A percentile compares a stretch with the other conserved stretches of the same genome.
Conservation (phyloP, 1,140 invertebrate species). For the Drosophila ohnishii region DNA sequence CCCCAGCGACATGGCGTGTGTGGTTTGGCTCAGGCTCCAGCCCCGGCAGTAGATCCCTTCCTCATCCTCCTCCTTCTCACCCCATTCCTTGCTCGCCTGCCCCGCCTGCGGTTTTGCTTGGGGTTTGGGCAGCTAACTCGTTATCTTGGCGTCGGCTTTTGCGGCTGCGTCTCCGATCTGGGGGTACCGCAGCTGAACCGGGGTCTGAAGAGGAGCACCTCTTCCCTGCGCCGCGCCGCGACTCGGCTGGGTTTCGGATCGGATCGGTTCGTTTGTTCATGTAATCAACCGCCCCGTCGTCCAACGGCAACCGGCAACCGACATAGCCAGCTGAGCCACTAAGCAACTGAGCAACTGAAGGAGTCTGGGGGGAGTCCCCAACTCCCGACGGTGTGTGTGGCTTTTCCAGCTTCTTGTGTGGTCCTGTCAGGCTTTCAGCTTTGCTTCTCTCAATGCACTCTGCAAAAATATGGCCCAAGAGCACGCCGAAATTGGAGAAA, state of each 20-base stretch:
- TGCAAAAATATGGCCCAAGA: neutral
- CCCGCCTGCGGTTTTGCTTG: constrained; percentile 26
- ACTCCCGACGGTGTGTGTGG: constrained; percentile 54
- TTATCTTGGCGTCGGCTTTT: constrained; percentile 80
- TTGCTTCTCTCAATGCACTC: constrained; percentile 44
- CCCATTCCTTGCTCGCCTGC: neutral
- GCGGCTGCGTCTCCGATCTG: constrained; percentile 63
- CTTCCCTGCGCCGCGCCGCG: neutral
- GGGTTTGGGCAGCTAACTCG: constrained; percentile 59
- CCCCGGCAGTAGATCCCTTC: constrained; percentile 30
- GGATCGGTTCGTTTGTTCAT: constrained; percentile 74
- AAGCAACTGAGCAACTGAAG: constrained; percentile 15
- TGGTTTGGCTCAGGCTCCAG: constrained; percentile 56
- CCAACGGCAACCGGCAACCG: constrained; percentile 31
- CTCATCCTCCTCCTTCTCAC: constrained; percentile 27
- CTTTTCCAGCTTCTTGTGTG: constrained; percentile 75
- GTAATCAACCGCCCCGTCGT: constrained; percentile 74
- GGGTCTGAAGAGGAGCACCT: constrained; percentile 15
- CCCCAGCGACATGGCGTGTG: constrained; percentile 64
- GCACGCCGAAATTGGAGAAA: rapidly evolving
- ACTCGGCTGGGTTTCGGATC: constrained; percentile 21
- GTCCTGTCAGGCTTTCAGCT: constrained; percentile 70
- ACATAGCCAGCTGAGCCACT: constrained; percentile 29
- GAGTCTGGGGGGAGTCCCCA: constrained; percentile 14
- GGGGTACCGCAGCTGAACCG: constrained; percentile 17